A percentile compares a stretch with the other conserved stretches of the same genome.
Conservation (phyloP, 2,113 vertebrate genomes). For the cattle (Bos taurus) region ARS-UCD2.0 NC_037347.1:37053501-37054000, state of each 20-base stretch:
- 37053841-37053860: not conserved
- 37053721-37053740: no score
- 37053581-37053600: no score
- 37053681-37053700: no score
- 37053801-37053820: not conserved
- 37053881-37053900: not conserved
- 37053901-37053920: not conserved
- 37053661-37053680: no score
- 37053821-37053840: not conserved
- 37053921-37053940: constrained; percentile 22
- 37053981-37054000: constrained; percentile 91
- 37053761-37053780: not conserved
- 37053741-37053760: not conserved
- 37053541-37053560: no score
- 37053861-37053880: not conserved
- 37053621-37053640: no score
- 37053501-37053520: no score
- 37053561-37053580: no score
- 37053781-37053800: not conserved
- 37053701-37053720: no score
- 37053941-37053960: constrained; percentile 80
- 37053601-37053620: no score
- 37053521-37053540: no score
- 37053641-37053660: no score
- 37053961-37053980: constrained; percentile 93